Evolutionary conservation across 2,113 vertebrate species (phyloP).

Genomic region (Siphamia tubifer): DNA sequence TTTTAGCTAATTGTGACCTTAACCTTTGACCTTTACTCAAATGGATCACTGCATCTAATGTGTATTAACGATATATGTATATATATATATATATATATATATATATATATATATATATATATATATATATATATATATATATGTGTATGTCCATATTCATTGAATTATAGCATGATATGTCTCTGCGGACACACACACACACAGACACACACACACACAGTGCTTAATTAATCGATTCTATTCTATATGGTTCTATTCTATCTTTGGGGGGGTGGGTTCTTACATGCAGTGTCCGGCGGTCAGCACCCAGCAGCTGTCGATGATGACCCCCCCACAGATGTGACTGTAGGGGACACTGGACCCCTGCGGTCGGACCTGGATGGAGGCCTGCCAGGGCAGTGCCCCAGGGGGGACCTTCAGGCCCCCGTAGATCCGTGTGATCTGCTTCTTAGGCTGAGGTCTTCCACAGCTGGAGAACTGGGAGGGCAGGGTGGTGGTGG

Average conservation of each 20-base stretch:
- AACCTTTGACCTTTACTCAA: too few relatives aligned
- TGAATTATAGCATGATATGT: too few relatives aligned
- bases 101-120: too few relatives aligned
- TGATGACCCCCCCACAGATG: slow-evolving; percentile 88
- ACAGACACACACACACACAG: too few relatives aligned
- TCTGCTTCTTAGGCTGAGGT: slow-evolving; percentile 61
- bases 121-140: too few relatives aligned
- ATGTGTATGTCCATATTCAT: too few relatives aligned
- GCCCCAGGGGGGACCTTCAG: slow-evolving; percentile 86
- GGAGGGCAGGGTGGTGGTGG: not conserved
- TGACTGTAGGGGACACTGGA: slow-evolving; percentile 54
- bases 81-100: too few relatives aligned
- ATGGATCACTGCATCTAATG: too few relatives aligned
- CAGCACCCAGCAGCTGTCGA: slow-evolving; percentile 91
- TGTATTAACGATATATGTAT: too few relatives aligned
- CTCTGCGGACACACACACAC: too few relatives aligned
- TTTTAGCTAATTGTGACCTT: too few relatives aligned
- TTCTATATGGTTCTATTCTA: not conserved
- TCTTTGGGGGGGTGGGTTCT: slow-evolving; percentile 29
- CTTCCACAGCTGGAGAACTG: slow-evolving; percentile 84
- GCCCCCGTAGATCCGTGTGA: slow-evolving; percentile 86
- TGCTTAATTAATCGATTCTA: not conserved
- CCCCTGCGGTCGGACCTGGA: slow-evolving; percentile 74
- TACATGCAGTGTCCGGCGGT: slow-evolving; percentile 94
- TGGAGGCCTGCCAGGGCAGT: slow-evolving; percentile 92